Evolutionary conservation across 1,140 invertebrate species (phyloP), one percentile per base, ranked within the genome.

Genomic region (Drosophila burlai): DNA sequence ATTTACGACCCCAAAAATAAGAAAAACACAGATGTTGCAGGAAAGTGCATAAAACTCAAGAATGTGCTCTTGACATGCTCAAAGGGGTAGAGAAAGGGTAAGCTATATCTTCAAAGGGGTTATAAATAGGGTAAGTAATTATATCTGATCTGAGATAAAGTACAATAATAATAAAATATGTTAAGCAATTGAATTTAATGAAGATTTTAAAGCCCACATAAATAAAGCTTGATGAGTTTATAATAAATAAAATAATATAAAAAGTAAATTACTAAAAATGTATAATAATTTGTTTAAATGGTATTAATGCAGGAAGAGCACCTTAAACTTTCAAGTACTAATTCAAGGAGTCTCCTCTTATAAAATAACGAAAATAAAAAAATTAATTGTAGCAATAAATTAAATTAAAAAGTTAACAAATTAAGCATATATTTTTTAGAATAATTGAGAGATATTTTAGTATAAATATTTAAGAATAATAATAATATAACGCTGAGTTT

Each of bases 1-100:
- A 69, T 69, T 69, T 69, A 69, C 40, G 67, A 68, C 29, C 49
- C n/a, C 1, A 8, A 21, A 34, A 49, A 47, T 2, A 4, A 36
- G 7, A 36, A 31, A 34, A 2, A 34, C 46, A 34, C 45, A 49
- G 45, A 50, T 68, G 47, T 50, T 29, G 62, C 16, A 38, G 15
- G 18, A 36, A 47, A 52, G 18, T 36, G 46, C 31, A 42, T 29
- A 16, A 16, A 66, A 62, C 58, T 62, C 8, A 66, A 66, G 43
- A 64, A 40, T 46, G 2, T 10, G 59, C 29, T 68, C 62, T 69
- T 67, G 29, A 66, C 13, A n/a, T 24, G 7, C 36, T 11, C 1
- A 15, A 15, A 13, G 21, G 54, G 11, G 10, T 9, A 21, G 16
- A 34, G 10, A 55, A 42, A 31, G 50, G 13, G 2, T n/a, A 31